phyloP scores from a whole-genome alignment of 2,113 vertebrate species.

The Oryzias melastigma region DNA sequence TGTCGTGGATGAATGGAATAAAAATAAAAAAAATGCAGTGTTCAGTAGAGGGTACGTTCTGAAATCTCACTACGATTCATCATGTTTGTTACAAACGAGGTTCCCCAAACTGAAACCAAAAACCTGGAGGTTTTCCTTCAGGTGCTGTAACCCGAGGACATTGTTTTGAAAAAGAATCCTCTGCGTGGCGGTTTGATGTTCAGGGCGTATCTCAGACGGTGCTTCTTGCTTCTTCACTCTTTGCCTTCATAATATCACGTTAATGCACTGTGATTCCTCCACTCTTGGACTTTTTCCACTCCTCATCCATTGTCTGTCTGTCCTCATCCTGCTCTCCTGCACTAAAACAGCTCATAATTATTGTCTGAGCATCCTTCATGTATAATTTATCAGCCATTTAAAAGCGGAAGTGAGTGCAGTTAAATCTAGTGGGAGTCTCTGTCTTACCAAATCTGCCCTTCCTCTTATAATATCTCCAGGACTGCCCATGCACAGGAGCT shows the following conservation, averaged over 20 bases:
- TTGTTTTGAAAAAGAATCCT: constrained; percentile 33
- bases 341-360: constrained; percentile 73
- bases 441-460: constrained; percentile 54
- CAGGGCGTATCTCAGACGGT: constrained; percentile 13
- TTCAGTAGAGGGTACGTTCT: constrained; percentile 1
- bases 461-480: neutral
- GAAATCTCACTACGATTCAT: neutral
- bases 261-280: constrained; percentile 59
- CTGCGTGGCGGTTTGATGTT: constrained; percentile 17
- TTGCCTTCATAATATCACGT: constrained; percentile 51
- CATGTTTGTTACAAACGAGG: constrained; percentile 46
- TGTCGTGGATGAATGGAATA: neutral
- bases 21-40: constrained; percentile 1
- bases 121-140: constrained; percentile 37
- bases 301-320: constrained; percentile 43
- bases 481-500: constrained; percentile 15
- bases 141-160: constrained; percentile 54
- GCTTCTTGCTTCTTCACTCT: constrained; percentile 20
- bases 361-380: constrained; percentile 75
- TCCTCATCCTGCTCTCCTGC: constrained; percentile 48
- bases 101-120: constrained; percentile 49
- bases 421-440: constrained; percentile 69
- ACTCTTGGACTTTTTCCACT: constrained; percentile 52
- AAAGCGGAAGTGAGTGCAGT: constrained; percentile 73
- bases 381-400: constrained; percentile 77